These are phyloP conservation scores for Onychomys torridus DNA, from an alignment of 2,797 vertebrate genomes.

Conservation along the genomic window DNA sequence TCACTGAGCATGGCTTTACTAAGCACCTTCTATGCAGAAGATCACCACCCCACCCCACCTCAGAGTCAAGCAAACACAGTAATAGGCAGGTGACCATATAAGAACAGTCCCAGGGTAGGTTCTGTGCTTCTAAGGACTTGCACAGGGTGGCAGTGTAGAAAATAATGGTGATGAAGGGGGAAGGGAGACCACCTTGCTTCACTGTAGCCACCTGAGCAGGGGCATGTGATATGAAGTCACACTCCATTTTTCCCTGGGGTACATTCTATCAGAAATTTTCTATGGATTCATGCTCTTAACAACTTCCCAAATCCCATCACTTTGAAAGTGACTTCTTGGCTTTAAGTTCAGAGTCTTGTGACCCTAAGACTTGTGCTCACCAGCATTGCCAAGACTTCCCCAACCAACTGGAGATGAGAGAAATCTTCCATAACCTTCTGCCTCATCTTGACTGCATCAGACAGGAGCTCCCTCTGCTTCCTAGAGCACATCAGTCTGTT, in stretches of 20 bases:
- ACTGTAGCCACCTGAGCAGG: background rate
- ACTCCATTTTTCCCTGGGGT: background rate
- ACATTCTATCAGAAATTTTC: background rate
- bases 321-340: background rate
- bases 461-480: background rate
- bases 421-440: background rate
- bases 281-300: background rate
- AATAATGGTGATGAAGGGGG: accelerated
- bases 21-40: background rate
- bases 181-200: background rate
- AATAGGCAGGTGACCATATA: background rate
- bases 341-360: background rate
- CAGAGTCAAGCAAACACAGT: background rate
- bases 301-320: background rate
- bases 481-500: background rate
- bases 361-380: background rate
- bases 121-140: accelerated
- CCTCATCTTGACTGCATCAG: no score
- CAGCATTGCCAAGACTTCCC: background rate
- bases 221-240: accelerated
- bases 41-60: no score
- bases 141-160: background rate
- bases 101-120: background rate
- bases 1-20: background rate
- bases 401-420: background rate